These are phyloP conservation scores for Ophthalmolycus amberensis DNA, from an alignment of 2,113 vertebrate species.

Conservation along the genomic window DNA sequence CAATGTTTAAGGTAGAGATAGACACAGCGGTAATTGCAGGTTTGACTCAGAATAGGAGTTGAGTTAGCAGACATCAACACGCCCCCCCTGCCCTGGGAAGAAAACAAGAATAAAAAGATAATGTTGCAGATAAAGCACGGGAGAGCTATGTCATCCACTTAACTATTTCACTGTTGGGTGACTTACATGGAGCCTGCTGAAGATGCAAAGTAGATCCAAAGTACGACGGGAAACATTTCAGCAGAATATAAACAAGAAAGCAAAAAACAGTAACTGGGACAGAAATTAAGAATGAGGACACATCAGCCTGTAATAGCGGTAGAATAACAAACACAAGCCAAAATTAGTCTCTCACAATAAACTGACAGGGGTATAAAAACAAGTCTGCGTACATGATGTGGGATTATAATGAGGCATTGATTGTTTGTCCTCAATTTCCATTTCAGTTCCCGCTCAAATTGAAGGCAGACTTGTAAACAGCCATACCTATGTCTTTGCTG, in stretches of 20 bases:
- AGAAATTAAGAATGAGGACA: slow-evolving; percentile 85
- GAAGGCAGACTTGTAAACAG: slow-evolving; percentile 83
- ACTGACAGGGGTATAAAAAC: slow-evolving; percentile 82
- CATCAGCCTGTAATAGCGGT: slow-evolving; percentile 81
- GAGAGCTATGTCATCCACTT: slow-evolving; percentile 57
- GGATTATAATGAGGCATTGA: slow-evolving; percentile 83
- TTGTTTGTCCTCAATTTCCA: slow-evolving; percentile 82
- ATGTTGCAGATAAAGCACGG: slow-evolving; percentile 63
- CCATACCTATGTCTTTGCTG: slow-evolving; percentile 76
- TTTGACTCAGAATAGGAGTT: slow-evolving; percentile 82
- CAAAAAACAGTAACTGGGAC: slow-evolving; percentile 76
- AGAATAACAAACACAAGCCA: slow-evolving; percentile 84
- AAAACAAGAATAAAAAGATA: slow-evolving; percentile 67
- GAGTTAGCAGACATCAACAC: slow-evolving; percentile 80
- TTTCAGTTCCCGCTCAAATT: slow-evolving; percentile 77
- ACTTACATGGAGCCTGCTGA: slow-evolving; percentile 36
- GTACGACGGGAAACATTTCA: slow-evolving; percentile 67
- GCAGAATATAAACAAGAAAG: slow-evolving; percentile 71
- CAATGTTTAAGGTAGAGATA: slow-evolving; percentile 88
- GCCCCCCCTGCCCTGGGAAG: slow-evolving; percentile 50
- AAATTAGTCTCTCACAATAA: slow-evolving; percentile 85
- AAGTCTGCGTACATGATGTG: slow-evolving; percentile 71
- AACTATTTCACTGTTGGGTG: slow-evolving; percentile 48
- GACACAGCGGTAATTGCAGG: slow-evolving; percentile 87
- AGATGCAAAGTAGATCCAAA: slow-evolving; percentile 59